Base-by-base conservation (phyloP, 2,888 invertebrate species). In the Elmis aenea region DNA sequence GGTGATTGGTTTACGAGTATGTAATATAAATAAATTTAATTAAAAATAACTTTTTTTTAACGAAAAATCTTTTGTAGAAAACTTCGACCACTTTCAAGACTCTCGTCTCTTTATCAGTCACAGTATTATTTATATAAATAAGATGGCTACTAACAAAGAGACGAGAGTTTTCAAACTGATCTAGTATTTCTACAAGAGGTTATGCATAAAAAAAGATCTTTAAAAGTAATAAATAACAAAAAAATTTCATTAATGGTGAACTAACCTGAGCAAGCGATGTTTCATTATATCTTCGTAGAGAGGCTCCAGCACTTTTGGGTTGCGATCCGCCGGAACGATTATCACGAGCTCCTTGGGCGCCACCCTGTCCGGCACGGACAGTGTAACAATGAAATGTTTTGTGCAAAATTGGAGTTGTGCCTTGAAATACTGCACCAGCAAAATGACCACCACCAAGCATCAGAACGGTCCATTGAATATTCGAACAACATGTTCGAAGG, bases 351-450 rank as follows among this genome's bases (percentile, higher is more conserved):
- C 73, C 72, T 65, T 92, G 91, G 0, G 83, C 72, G 21, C 85
- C 81, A 0, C 91, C 91, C 62, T 91, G 88, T 20, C 88, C 88
- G 0, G 87, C 80, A 22, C 91, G 68, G 1, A 87, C 83, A 4
- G 87, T 87, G 58, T 92, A 93, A 28, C 83, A 81, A 61, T 90
- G 90, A 53, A 87, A 81, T 0, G 90, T 89, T 68, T 91, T 91
- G 58, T 91, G 90, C 1, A 64, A 70, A 54, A 72, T 67, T 35
- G 68, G 69, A 55, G 66, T 72, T 41, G 42, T 54, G 65, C 74
- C 74, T 58, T 73, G 61, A 57, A 83, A 85, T 21, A 86, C 67
- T 9, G 79, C 84, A 2, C 78, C 85, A 13, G 85, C 85, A 68
- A 86, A 86, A 63, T 85, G 85, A 1, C 92, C 91, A 3, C 90